A percentile compares a stretch with the other conserved stretches of the same genome.
Conservation (phyloP, 1,140 invertebrate genomes). For the Prorops nasuta region DNA sequence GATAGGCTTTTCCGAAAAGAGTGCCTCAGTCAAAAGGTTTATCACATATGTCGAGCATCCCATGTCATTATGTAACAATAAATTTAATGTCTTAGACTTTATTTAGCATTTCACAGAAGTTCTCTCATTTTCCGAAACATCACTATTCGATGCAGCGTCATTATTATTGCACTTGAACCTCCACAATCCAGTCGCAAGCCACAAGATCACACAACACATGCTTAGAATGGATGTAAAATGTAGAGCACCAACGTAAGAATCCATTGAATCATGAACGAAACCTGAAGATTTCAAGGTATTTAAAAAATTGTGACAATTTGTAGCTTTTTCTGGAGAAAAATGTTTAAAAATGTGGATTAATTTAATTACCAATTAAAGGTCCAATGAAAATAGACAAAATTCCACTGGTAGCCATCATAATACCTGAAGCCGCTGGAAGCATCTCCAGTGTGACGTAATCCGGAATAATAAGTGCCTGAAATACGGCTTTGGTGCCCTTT, state of each 20-base stretch:
- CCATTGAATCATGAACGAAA: slow-evolving; percentile 35
- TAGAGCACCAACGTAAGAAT: slow-evolving; percentile 33
- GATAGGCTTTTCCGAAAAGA: too few species aligned
- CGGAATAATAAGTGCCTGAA: slow-evolving; percentile 67
- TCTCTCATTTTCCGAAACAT: too few species aligned
- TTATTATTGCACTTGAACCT: too few species aligned
- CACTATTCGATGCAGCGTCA: too few species aligned
- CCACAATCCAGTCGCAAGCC: slow-evolving; percentile 29
- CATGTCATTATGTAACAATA: too few species aligned
- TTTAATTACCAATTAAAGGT: slow-evolving; percentile 47
- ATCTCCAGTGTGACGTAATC: slow-evolving; percentile 66
- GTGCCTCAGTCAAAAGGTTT: too few species aligned
- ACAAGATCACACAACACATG: slow-evolving; percentile 37
- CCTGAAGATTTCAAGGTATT: slow-evolving; percentile 40
- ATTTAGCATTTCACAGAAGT: too few species aligned
- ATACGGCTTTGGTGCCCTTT: slow-evolving; percentile 69
- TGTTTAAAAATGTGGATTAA: too few species aligned
- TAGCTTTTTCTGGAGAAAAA: too few species aligned
- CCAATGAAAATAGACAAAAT: slow-evolving; percentile 48
- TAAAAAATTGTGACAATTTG: too few species aligned
- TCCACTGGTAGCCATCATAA: slow-evolving; percentile 63
- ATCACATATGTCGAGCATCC: too few species aligned
- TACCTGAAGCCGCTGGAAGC: slow-evolving; percentile 64
- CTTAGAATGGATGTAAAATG: slow-evolving; percentile 39
- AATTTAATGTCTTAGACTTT: too few species aligned